Evolutionary conservation across 1,140 invertebrate genomes (phyloP).

Genomic region (Leguminivora glycinivorella): DNA sequence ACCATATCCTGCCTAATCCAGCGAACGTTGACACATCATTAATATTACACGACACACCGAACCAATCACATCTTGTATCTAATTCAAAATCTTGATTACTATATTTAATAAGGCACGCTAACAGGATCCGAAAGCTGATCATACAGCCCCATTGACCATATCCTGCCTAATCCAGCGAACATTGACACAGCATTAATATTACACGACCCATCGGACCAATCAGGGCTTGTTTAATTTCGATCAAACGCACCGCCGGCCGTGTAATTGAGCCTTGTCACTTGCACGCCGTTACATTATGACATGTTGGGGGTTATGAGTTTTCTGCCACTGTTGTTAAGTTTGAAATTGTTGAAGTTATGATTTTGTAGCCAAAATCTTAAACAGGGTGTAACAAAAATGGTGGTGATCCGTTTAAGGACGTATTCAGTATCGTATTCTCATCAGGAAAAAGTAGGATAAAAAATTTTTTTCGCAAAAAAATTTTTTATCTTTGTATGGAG

Average conservation of each 20-base stretch:
- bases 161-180: background rate
- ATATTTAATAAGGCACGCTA: too few species aligned
- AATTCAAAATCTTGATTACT: too few species aligned
- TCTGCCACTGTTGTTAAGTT: background rate
- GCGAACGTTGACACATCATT: too few species aligned
- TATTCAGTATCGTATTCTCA: too few species aligned
- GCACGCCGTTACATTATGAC: background rate
- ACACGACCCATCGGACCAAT: slow-evolving; percentile 17
- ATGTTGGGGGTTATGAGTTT: background rate
- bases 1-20: slow-evolving; percentile 8
- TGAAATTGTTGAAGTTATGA: background rate
- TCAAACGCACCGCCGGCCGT: slow-evolving; percentile 18
- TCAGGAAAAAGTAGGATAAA: too few species aligned
- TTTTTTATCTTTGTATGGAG: too few species aligned
- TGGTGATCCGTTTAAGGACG: too few species aligned
- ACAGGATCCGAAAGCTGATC: background rate
- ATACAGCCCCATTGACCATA: background rate
- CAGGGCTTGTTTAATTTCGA: slow-evolving; percentile 22
- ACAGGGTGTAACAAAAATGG: too few species aligned
- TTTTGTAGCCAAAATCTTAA: background rate
- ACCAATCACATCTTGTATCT: too few species aligned
- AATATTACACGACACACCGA: too few species aligned
- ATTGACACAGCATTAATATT: slow-evolving; percentile 26
- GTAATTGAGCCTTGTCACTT: slow-evolving; percentile 23
- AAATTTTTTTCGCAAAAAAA: too few species aligned